These are phyloP conservation scores for Eupelmus urozonus DNA, from an alignment of 2,888 invertebrate species.

Conservation along the genomic window DNA sequence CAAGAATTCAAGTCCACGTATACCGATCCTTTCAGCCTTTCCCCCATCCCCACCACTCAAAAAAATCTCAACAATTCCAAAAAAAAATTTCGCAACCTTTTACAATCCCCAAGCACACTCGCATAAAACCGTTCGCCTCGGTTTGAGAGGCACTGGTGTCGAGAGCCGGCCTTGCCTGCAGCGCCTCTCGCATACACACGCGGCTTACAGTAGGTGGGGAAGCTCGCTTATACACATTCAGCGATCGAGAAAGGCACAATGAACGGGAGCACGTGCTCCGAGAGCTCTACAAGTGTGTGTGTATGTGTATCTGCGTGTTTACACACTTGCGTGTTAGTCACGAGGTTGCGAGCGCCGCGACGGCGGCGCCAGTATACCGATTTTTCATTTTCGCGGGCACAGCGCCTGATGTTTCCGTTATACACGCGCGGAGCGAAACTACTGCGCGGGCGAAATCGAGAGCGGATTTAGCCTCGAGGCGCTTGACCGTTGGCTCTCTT, in stretches of 20 bases:
- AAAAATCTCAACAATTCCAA: too few relatives aligned
- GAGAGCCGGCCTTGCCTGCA: constrained; percentile 25
- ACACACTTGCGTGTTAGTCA: constrained; percentile 17
- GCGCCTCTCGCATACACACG: not conserved
- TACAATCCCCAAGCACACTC: too few relatives aligned
- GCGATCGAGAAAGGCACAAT: not conserved
- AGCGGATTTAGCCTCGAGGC: too few relatives aligned
- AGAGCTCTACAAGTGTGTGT: constrained; percentile 16
- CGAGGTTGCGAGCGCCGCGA: not conserved
- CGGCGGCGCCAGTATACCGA: not conserved
- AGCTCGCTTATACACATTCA: not conserved
- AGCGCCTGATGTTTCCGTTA: constrained; percentile 8
- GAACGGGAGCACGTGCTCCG: not conserved
- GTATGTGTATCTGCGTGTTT: not conserved
- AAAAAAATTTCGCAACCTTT: too few relatives aligned
- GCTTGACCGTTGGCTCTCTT: too few relatives aligned
- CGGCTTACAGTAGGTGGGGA: not conserved
- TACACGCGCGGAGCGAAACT: too few relatives aligned
- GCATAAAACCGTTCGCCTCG: not conserved
- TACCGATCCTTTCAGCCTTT: too few relatives aligned
- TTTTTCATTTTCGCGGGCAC: not conserved
- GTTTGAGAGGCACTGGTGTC: constrained; percentile 1
- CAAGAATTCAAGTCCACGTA: too few relatives aligned
- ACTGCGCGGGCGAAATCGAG: too few relatives aligned
- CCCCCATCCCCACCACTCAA: too few relatives aligned